phyloP scores from a whole-genome alignment of 2,888 invertebrate genomes.

The Pheosia tremula region DNA sequence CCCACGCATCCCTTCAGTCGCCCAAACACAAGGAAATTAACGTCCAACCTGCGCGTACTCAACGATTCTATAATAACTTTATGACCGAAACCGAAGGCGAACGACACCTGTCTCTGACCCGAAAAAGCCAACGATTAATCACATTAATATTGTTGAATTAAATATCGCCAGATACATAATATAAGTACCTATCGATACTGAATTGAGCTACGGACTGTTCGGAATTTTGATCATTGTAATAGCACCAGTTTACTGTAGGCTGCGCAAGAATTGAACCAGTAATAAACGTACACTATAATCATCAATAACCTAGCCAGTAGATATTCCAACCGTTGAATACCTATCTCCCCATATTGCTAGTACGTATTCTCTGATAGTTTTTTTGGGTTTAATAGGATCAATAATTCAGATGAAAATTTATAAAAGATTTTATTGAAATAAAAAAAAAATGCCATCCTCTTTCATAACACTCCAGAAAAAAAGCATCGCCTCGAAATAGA shows the following conservation, averaged over 20 bases:
- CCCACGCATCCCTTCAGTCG: constrained; percentile 21
- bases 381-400: not conserved
- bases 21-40: constrained; percentile 32
- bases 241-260: too few relatives aligned
- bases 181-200: not conserved
- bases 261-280: not conserved
- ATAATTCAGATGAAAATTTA: not conserved
- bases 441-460: not conserved
- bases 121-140: constrained; percentile 10
- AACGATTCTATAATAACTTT: constrained; percentile 18
- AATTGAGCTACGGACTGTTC: not conserved
- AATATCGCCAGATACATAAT: not conserved
- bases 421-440: not conserved
- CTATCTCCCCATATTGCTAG: not conserved
- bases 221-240: not conserved
- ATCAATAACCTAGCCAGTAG: not conserved
- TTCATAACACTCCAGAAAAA: not conserved
- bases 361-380: not conserved
- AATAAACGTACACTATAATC: not conserved
- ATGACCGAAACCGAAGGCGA: constrained; percentile 33
- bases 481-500: constrained; percentile 3
- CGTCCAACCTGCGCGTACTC: constrained; percentile 15
- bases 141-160: not conserved
- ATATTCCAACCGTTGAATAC: not conserved
- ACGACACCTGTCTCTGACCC: constrained; percentile 13